These are phyloP conservation scores for Orthosia cruda DNA, from an alignment of 2,888 invertebrate species.

Conservation along the genomic window DNA sequence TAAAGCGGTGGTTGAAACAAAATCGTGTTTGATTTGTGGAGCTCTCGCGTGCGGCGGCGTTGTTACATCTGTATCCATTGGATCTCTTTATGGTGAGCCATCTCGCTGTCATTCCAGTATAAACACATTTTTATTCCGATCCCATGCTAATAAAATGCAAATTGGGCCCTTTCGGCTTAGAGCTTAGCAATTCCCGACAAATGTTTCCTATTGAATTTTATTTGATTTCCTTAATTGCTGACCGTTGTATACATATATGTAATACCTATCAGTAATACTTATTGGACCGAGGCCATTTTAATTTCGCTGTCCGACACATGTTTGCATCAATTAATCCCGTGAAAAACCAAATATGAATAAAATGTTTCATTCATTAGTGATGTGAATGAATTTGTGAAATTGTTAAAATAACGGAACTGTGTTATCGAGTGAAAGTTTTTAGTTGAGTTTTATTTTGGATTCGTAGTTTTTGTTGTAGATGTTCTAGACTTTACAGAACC, in stretches of 20 bases:
- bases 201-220: conserved; percentile 89
- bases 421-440: neutral
- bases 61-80: conserved; percentile 83
- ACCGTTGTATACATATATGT: no score
- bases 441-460: neutral
- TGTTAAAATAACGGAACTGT: conserved; percentile 18
- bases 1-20: conserved; percentile 67
- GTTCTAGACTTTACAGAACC: neutral
- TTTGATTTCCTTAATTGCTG: conserved; percentile 86
- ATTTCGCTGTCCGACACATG: conserved; percentile 65
- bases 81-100: conserved; percentile 84
- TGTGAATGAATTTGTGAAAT: conserved; percentile 14
- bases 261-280: conserved; percentile 72
- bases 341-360: conserved; percentile 56
- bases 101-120: conserved; percentile 86
- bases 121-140: conserved; percentile 90
- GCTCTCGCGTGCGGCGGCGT: conserved; percentile 77
- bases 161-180: conserved; percentile 88
- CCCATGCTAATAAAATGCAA: conserved; percentile 90
- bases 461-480: neutral
- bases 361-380: conserved; percentile 58
- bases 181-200: conserved; percentile 88
- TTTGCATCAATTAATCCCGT: conserved; percentile 58
- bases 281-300: conserved; percentile 69
- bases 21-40: conserved; percentile 79